phyloP scores from a whole-genome alignment of 2,797 vertebrate genomes.

The Triplophysa bombifrons region DNA sequence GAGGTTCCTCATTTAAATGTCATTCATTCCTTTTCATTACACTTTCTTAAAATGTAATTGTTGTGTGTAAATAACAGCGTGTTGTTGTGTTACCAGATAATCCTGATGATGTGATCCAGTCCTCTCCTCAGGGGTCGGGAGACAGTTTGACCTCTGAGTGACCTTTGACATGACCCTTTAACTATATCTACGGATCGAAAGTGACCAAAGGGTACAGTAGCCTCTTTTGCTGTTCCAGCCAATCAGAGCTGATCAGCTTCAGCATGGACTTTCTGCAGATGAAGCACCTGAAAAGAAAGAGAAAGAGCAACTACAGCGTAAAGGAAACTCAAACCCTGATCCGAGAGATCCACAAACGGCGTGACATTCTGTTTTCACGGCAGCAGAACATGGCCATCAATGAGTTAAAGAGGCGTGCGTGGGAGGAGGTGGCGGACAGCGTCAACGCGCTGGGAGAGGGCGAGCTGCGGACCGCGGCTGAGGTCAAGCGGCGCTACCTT shows the following conservation, averaged over 20 bases:
- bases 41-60: not conserved
- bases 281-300: slow-evolving; percentile 92
- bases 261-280: slow-evolving; percentile 81
- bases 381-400: slow-evolving; percentile 95
- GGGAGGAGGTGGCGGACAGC: slow-evolving; percentile 93
- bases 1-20: not conserved
- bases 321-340: slow-evolving; percentile 93
- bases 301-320: slow-evolving; percentile 95
- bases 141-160: not conserved
- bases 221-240: not conserved
- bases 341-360: slow-evolving; percentile 90
- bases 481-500: slow-evolving; percentile 90
- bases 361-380: slow-evolving; percentile 89
- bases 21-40: not conserved
- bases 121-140: not conserved
- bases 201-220: not conserved
- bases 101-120: not conserved
- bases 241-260: slow-evolving; percentile 4
- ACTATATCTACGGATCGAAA: not conserved
- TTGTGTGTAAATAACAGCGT: not conserved
- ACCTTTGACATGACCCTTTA: not conserved
- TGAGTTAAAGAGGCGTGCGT: slow-evolving; percentile 92
- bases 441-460: slow-evolving; percentile 92
- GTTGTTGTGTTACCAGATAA: not conserved
- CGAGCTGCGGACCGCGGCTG: slow-evolving; percentile 87